Conservation (phyloP, 1,140 invertebrate species). For the Pissodes strobi region DNA sequence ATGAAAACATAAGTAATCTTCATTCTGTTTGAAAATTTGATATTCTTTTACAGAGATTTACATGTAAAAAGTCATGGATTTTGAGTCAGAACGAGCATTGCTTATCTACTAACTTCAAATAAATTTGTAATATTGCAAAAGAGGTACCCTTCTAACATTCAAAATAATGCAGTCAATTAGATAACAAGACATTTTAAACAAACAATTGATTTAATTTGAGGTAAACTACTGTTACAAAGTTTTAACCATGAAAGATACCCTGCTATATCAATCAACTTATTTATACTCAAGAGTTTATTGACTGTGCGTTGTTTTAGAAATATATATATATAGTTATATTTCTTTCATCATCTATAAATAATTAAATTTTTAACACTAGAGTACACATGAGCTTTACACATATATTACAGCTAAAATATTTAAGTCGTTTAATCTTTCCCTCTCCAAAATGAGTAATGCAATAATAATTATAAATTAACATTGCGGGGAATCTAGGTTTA, state of each 20-base stretch:
- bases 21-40: too few species aligned
- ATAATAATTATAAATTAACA: conserved; percentile 20
- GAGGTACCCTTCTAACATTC: too few species aligned
- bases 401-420: conserved; percentile 11
- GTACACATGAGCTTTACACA: not conserved
- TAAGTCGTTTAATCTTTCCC: conserved; percentile 53
- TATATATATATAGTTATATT: not conserved
- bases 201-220: not conserved
- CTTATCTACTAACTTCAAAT: too few species aligned
- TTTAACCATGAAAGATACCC: too few species aligned
- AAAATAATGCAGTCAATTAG: not conserved
- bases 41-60: too few species aligned
- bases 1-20: too few species aligned
- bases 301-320: conserved; percentile 10
- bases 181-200: not conserved
- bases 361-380: not conserved
- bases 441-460: conserved; percentile 44
- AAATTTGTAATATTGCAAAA: too few species aligned
- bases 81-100: too few species aligned
- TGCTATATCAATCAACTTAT: not conserved
- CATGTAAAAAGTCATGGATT: too few species aligned
- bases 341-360: not conserved
- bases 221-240: not conserved
- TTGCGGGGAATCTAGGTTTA: not conserved
- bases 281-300: too few species aligned